A percentile compares a stretch with the other conserved stretches of the same genome.
phyloP scores from a whole-genome alignment of 35 echinoderm and acorn worm species.

The Anneissia japonica region DNA sequence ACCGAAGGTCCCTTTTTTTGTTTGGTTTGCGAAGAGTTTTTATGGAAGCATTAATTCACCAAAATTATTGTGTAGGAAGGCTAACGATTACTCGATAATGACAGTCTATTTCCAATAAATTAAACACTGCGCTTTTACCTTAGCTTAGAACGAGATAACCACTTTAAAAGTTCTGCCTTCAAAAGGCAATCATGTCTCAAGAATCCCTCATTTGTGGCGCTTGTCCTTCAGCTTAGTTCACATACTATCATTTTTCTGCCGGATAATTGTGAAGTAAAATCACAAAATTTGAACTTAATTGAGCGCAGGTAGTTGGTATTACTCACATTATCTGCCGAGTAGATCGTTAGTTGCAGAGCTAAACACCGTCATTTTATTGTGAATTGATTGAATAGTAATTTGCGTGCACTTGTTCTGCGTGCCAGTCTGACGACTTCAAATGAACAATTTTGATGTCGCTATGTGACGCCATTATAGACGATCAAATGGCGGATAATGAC shows the following conservation, averaged over 20 bases:
- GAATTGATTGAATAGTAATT: background rate
- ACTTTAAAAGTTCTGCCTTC: background rate
- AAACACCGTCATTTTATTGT: background rate
- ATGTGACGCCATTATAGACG: background rate
- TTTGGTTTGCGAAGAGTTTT: too few relatives aligned
- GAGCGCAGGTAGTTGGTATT: background rate
- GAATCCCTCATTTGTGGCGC: background rate
- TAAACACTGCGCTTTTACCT: background rate
- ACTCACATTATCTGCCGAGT: background rate
- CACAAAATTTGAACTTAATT: background rate
- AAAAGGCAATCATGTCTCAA: background rate
- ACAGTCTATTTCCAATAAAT: background rate
- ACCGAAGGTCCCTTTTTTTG: too few relatives aligned
- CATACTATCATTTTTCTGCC: background rate
- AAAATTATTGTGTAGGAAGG: too few relatives aligned
- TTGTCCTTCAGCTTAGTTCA: background rate
- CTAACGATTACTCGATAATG: background rate
- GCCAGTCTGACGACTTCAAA: background rate
- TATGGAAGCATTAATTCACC: too few relatives aligned
- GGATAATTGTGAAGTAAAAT: background rate
- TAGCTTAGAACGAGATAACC: background rate
- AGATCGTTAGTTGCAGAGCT: background rate
- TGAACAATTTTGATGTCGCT: background rate
- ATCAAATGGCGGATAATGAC: background rate
- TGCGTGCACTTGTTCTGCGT: background rate